Conservation (phyloP, 2,888 invertebrate genomes). For the Trimorus sp. region DNA sequence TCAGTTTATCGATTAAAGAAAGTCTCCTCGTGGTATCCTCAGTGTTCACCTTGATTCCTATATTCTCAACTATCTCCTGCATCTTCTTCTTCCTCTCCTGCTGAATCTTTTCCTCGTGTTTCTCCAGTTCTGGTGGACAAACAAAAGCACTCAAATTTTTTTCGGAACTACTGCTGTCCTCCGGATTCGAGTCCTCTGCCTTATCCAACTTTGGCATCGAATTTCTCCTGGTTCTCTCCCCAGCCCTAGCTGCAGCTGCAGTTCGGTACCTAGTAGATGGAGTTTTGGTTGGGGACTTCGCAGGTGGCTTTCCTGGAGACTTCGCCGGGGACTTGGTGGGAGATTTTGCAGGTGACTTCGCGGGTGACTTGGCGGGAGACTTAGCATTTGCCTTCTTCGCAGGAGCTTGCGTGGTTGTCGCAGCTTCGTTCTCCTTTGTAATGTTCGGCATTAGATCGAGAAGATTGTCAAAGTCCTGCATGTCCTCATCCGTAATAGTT, state of each 20-base stretch:
- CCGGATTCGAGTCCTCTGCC: neutral
- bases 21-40: constrained; percentile 72
- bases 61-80: constrained; percentile 81
- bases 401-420: neutral
- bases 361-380: constrained; percentile 16
- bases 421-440: constrained; percentile 35
- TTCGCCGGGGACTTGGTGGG: constrained; percentile 18
- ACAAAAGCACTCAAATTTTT: constrained; percentile 78
- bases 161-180: constrained; percentile 27
- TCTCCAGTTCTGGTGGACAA: constrained; percentile 79
- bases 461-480: constrained; percentile 47
- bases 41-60: constrained; percentile 74
- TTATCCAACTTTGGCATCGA: constrained; percentile 10
- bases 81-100: constrained; percentile 82
- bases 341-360: constrained; percentile 2
- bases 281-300: constrained; percentile 23
- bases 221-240: constrained; percentile 18
- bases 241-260: neutral
- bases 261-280: constrained; percentile 12
- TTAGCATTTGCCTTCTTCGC: neutral
- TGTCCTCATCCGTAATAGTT: constrained; percentile 18
- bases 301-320: constrained; percentile 7
- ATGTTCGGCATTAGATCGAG: constrained; percentile 57
- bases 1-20: constrained; percentile 78
- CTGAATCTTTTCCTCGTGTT: constrained; percentile 82